Base-by-base conservation (phyloP, 1,140 invertebrate species). In the Drosophila ogumai region DNA sequence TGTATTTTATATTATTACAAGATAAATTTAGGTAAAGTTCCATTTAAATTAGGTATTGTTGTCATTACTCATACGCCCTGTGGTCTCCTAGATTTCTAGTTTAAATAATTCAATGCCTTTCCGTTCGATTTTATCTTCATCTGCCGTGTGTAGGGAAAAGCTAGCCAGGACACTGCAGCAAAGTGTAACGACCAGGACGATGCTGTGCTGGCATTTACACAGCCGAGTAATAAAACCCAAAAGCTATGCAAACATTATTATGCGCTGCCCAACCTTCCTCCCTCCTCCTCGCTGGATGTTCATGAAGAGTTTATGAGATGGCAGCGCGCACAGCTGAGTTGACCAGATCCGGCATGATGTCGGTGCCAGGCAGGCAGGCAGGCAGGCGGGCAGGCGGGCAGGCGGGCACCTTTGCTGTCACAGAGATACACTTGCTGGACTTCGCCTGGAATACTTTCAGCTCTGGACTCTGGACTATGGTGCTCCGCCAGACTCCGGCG, bases 181-280 rank as follows among this genome's bases (percentile, higher is more conserved):
- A 28, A 69, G 65, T 68, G 65, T 68, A 75, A 73, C 71, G 41
- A 63, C 66, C 67, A 66, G 52, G 32, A 58, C 32, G 73, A 52
- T 75, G 82, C 79, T 79, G 66, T 66, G 63, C 71, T 86, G 66
- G 79, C 84, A 86, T 86, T 86, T 86, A 76, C 82, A 86, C 79
- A 82, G 75, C 46, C 84, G 47, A 82, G 80, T 82, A 79, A 82
- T 85, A 86, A 86, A 75, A 88, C 75, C 82, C 63, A 82, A 87
- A 86, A 88, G 82, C 82, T 86, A 88, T 82, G 84, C 84, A 86
- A 86, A 86, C 82, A 86, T 82, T 86, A 88, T 86, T 86, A 86
- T 82, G 75, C 71, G 77, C 40, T 46, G 60, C 44, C 54, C 22
- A 8, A 8, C 57, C 52, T 50, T 28, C 41, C 38, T 9, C 32